Conservation (phyloP, 2,797 vertebrate genomes). For the Melanotaenia parkinsoni region DNA sequence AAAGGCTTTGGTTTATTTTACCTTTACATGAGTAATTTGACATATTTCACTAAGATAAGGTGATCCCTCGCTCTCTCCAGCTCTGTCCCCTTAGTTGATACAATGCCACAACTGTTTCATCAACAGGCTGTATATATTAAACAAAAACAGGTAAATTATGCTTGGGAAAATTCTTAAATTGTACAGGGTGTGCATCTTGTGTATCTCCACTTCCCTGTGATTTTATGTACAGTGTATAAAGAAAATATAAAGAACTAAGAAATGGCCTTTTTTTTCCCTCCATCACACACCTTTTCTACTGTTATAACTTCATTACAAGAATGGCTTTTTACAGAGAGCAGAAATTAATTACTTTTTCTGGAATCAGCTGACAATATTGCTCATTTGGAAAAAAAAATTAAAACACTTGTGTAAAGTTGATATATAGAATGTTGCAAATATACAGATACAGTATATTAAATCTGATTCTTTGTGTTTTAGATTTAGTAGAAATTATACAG, state of each 20-base stretch:
- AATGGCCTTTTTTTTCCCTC: constrained; percentile 25
- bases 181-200: constrained; percentile 88
- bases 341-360: not conserved
- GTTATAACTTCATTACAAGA: not conserved
- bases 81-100: constrained; percentile 34
- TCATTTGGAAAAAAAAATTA: not conserved
- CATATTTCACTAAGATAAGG: constrained; percentile 42
- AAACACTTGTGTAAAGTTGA: not conserved
- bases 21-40: constrained; percentile 59
- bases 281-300: not conserved
- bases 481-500: too few relatives aligned
- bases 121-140: constrained; percentile 66
- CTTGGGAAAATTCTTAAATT: constrained; percentile 84
- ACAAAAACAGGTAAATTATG: constrained; percentile 81
- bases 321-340: not conserved
- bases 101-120: constrained; percentile 45
- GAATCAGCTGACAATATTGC: not conserved
- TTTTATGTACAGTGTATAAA: constrained; percentile 85
- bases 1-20: constrained; percentile 64
- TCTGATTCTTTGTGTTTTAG: too few relatives aligned
- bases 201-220: constrained; percentile 78
- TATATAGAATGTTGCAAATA: not conserved
- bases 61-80: constrained; percentile 23
- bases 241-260: constrained; percentile 71
- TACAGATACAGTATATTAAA: not conserved